Base-by-base conservation (phyloP, 1,140 invertebrate species). In the Centruroides vittatus region DNA sequence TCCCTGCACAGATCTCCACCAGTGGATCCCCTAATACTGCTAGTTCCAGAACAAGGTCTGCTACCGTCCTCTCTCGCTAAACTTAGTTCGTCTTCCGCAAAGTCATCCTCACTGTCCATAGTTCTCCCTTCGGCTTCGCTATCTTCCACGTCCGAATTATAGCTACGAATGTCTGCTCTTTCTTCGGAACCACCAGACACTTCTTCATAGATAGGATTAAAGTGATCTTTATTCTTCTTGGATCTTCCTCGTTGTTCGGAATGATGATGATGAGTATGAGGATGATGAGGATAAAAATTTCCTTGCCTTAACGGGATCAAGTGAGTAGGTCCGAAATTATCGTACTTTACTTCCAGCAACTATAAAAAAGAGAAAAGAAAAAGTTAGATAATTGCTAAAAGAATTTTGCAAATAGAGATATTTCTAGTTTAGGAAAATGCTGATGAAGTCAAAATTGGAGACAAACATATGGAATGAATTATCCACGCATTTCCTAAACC, bases 71-170 rank as follows among this genome's bases (percentile, higher is more conserved):
- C 66, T 3, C 61, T 60, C 12, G 62, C 66, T n/a, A 68, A 60
- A 51, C 67, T 68, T 11, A 68, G 57, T 48, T 68, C 67, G 12
- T 68, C 67, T 53, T 67, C 67, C 11, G 67, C 67, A 36, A 68
- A 67, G 34, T 67, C 67, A 12, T 66, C 67, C 50, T 68, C 67
- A 50, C 67, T 68, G 57, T 56, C 60, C 4, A 67, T 61, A 1
- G 66, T 64, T 34, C 66, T 48, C 3, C 59, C 57, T 48, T 63
- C 58, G 9, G 56, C 61, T 53, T 65, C 67, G 35, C 65, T 67
- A 50, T 62, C 65, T n/a, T 68, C 67, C 7, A 65, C 53, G 34
- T 67, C 66, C 3, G 61, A 62, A 13, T 66, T 61, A 35, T 57
- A 61, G 41, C 63, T 61, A 7, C 41, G 62, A 12, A 46, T 55